These are phyloP conservation scores for Paramisgurnus dabryanus DNA, from an alignment of 2,113 vertebrate genomes.

Conservation along the genomic window DNA sequence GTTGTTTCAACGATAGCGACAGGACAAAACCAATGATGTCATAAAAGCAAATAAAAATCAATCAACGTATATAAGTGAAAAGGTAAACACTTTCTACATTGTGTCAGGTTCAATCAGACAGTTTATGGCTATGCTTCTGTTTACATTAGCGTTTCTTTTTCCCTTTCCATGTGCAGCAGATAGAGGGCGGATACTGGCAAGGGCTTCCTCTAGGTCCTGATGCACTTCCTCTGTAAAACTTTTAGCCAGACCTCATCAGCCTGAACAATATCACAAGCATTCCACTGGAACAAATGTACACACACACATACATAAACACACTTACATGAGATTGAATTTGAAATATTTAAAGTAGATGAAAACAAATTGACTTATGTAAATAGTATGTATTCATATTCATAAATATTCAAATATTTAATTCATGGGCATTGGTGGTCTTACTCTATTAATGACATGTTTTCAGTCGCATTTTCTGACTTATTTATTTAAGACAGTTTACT, in stretches of 20 bases:
- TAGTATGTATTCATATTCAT: no score
- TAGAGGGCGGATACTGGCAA: constrained; percentile 80
- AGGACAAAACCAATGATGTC: constrained; percentile 37
- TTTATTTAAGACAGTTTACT: no score
- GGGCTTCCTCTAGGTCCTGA: constrained; percentile 80
- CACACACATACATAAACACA: neutral
- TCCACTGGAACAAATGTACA: constrained; percentile 49
- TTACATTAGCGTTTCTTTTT: constrained; percentile 61
- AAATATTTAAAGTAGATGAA: no score
- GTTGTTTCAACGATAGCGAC: neutral
- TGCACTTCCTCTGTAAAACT: constrained; percentile 78
- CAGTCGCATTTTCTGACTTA: no score
- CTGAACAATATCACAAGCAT: constrained; percentile 59
- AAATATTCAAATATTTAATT: no score
- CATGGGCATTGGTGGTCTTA: no score
- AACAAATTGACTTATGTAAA: no score
- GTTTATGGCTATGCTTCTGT: constrained; percentile 53
- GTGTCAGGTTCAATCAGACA: constrained; percentile 42
- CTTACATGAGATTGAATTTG: neutral
- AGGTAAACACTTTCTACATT: constrained; percentile 55
- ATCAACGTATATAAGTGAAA: constrained; percentile 32
- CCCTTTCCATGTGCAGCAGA: constrained; percentile 68
- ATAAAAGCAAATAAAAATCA: constrained; percentile 49
- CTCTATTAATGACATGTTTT: no score
- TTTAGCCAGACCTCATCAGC: constrained; percentile 58